phyloP scores from a whole-genome alignment of 2,888 invertebrate species.

The Leptogaster cylindrica region DNA sequence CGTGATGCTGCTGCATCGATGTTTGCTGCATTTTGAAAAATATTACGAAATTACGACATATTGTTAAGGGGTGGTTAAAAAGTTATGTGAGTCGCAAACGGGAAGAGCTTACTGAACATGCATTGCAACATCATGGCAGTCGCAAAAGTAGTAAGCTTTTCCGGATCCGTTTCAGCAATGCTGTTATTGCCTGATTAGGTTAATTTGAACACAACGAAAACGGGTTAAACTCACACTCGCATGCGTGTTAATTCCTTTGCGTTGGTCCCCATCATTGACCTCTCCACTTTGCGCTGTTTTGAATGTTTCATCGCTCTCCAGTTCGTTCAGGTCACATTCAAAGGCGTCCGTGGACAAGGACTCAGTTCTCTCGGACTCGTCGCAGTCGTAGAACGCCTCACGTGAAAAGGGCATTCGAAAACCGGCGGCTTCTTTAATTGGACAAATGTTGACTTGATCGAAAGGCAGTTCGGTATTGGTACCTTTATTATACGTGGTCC shows the following conservation, averaged over 20 bases:
- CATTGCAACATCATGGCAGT: too few species aligned
- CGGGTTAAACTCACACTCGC: conserved; percentile 33
- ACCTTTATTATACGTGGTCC: neutral
- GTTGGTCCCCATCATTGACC: neutral
- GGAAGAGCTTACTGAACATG: too few species aligned
- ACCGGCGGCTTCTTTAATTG: neutral
- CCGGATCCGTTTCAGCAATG: too few species aligned
- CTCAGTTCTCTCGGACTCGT: neutral
- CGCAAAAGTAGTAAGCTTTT: too few species aligned
- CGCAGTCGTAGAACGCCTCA: neutral
- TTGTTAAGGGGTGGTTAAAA: too few species aligned
- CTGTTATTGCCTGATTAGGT: too few species aligned
- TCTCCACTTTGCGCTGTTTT: neutral
- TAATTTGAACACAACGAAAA: too few species aligned
- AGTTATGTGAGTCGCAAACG: too few species aligned
- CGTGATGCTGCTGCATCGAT: neutral
- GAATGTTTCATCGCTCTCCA: neutral
- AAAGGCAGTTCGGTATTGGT: conserved; percentile 4
- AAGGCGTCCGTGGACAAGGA: neutral
- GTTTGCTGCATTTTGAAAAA: too few species aligned
- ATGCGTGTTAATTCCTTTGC: neutral
- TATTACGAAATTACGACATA: too few species aligned
- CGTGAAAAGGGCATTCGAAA: neutral
- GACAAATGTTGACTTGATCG: neutral
- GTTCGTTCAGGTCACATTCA: neutral